phyloP scores from a whole-genome alignment of 2,113 vertebrate species.

The Notarius lentiginosus region DNA sequence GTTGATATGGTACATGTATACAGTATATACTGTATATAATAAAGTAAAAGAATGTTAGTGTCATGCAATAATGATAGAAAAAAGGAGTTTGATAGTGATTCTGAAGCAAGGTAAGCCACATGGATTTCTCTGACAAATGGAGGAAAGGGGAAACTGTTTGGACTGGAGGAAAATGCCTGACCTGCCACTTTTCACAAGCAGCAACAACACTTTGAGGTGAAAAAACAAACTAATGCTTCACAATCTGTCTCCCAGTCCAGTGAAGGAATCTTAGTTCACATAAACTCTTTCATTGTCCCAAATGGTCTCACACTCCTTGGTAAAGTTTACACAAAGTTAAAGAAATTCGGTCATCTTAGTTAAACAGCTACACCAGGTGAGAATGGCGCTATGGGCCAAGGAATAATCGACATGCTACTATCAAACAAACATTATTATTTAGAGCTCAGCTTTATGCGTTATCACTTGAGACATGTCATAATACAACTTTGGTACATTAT shows the following conservation, averaged over 20 bases:
- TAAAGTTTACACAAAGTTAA: constrained; percentile 19
- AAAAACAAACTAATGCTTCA: constrained; percentile 42
- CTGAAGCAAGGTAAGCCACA: background rate
- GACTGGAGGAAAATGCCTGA: constrained; percentile 1
- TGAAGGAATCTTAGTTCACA: constrained; percentile 29
- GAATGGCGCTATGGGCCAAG: constrained; percentile 18
- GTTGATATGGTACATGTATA: background rate
- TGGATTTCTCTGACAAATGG: constrained; percentile 23
- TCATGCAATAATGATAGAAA: background rate
- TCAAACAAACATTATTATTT: constrained; percentile 3
- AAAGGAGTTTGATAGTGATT: background rate
- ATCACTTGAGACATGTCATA: background rate
- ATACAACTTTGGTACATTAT: background rate
- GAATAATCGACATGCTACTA: background rate
- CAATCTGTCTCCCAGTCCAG: background rate
- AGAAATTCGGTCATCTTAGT: constrained; percentile 26
- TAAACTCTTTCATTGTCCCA: constrained; percentile 27
- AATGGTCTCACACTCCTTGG: constrained; percentile 46
- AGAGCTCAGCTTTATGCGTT: background rate
- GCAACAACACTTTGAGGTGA: constrained; percentile 44
- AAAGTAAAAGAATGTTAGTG: background rate
- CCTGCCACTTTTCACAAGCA: constrained; percentile 43
- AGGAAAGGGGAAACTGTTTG: constrained; percentile 1
- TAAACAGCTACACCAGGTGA: constrained; percentile 21
- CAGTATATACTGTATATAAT: background rate